phyloP scores from a whole-genome alignment of 2,888 invertebrate species.

The Caenorhabditis sp. region DNA sequence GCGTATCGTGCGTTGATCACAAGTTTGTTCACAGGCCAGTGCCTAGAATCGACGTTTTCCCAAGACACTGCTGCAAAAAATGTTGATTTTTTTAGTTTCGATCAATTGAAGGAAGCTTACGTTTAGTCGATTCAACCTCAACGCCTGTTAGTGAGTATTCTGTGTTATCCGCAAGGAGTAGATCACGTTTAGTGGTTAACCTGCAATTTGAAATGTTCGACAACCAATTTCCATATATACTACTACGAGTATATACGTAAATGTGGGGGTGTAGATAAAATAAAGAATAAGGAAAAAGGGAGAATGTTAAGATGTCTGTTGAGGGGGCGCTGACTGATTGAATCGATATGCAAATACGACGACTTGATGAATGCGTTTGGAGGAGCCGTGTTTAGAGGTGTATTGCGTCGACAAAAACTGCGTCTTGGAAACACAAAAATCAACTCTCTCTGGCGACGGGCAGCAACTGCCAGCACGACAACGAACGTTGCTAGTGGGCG shows the following conservation, averaged over 20 bases:
- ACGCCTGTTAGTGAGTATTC: slow-evolving; percentile 59
- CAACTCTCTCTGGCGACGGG: not conserved
- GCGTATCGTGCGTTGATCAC: slow-evolving; percentile 66
- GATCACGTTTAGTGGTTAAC: slow-evolving; percentile 47
- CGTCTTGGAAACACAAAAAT: not conserved
- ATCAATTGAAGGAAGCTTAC: slow-evolving; percentile 16
- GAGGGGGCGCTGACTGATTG: no score
- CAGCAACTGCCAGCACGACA: not conserved
- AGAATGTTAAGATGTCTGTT: not conserved
- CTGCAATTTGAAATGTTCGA: slow-evolving; percentile 20
- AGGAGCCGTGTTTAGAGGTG: no score
- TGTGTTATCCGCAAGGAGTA: slow-evolving; percentile 35
- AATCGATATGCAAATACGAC: not conserved
- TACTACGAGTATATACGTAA: no score
- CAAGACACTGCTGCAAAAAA: slow-evolving; percentile 53
- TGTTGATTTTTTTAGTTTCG: not conserved
- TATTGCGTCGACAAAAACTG: no score
- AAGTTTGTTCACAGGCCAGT: slow-evolving; percentile 68
- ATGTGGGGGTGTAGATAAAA: no score
- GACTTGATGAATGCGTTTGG: no score
- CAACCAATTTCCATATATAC: no score
- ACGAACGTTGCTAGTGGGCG: not conserved
- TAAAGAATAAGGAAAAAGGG: not conserved
- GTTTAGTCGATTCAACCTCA: slow-evolving; percentile 42
- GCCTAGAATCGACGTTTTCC: slow-evolving; percentile 44